Evolutionary conservation across 2,113 vertebrate genomes (phyloP), one percentile per base, ranked within the genome.

Genomic region (Microtus richardsoni): DNA sequence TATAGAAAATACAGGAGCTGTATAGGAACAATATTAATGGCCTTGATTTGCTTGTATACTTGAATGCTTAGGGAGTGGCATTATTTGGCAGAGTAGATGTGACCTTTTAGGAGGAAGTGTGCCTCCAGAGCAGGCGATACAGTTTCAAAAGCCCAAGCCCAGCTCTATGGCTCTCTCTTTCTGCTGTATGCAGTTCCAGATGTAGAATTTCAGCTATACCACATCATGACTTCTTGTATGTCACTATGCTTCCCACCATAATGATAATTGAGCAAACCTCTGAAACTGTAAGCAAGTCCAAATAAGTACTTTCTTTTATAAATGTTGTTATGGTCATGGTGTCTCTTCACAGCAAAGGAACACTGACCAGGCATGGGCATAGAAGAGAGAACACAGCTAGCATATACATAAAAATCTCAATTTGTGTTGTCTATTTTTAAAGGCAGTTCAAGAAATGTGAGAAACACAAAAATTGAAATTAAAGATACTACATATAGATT

Each of bases 371-470:
- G 30, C 8, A 58, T 62, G 5, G 39, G n/a, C 39, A 10, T n/a
- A 92, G 7, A 68, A 70, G 4, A 6, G 73, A 78, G 22, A 95
- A 39, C 1, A 36, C 2, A 58, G 75, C 7, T 9, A 68, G 66
- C 68, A 75, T 68, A 39, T 83, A 11, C 7, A 89, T 71, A 52
- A 94, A 89, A 97, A 95, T 75, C 2, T 74, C 13, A 82, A 33
- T 77, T 68, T 89, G 9, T 62, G 7, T 21, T 49, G n/a, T 62
- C 36, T 77, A 74, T n/a, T 86, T 89, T 79, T 79, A 91, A 92
- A 85, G 33, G 39, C 3, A 91, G 5, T 70, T 88, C 77, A 44
- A 94, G n/a, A 94, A 96, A 93, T 77, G 19, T 64, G 10, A 91
- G 36, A 26, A 78, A 90, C 5, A 75, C 36, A 89, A 75, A 95